Evolutionary conservation across 2,113 vertebrate species (phyloP).

Genomic region (Brachyistius frenatus): DNA sequence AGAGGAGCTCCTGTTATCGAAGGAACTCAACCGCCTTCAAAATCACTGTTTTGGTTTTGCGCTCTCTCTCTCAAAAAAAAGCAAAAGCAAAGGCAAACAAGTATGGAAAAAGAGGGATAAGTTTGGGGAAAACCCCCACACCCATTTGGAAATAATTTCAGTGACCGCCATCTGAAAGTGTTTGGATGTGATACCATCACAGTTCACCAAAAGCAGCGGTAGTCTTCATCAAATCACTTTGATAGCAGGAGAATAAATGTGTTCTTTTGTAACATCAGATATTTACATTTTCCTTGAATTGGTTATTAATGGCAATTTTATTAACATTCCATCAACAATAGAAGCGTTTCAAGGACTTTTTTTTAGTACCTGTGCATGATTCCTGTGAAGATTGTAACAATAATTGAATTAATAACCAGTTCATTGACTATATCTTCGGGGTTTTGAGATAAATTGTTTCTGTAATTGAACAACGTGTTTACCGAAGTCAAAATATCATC

Average conservation of each 20-base stretch:
- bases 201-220: constrained; percentile 68
- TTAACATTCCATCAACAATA: no score
- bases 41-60: constrained; percentile 64
- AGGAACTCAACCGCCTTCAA: constrained; percentile 63
- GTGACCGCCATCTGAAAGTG: constrained; percentile 70
- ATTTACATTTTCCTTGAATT: not conserved
- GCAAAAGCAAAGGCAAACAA: constrained; percentile 27
- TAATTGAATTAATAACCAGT: no score
- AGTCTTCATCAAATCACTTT: not conserved
- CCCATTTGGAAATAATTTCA: constrained; percentile 80
- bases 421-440: no score
- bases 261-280: not conserved
- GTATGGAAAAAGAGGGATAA: constrained; percentile 51
- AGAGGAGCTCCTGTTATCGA: constrained; percentile 71
- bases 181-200: constrained; percentile 75
- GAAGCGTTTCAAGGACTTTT: no score
- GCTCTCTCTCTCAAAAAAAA: constrained; percentile 16
- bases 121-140: constrained; percentile 45
- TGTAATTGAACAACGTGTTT: no score
- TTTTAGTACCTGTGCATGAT: no score
- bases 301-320: not conserved
- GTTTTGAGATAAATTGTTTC: no score
- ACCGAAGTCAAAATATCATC: no score
- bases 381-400: no score
- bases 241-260: not conserved